phyloP scores from a whole-genome alignment of 2,797 vertebrate species.

The Tadarida brasiliensis region DNA sequence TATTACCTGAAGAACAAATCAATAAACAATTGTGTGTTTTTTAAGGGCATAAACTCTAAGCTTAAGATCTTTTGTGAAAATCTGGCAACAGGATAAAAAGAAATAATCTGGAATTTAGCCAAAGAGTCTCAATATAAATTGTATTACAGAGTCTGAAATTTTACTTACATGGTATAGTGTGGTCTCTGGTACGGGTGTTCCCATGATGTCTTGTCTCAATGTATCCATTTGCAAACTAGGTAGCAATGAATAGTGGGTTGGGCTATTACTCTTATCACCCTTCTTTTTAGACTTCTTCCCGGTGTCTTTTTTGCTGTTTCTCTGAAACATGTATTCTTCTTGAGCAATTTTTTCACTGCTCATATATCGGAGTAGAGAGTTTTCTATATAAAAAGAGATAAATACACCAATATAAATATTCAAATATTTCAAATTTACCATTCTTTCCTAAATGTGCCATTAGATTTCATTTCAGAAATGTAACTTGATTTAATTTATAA shows the following conservation, averaged over 20 bases:
- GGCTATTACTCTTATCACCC: constrained; percentile 96
- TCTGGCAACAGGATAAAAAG: constrained; percentile 38
- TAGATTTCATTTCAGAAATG: constrained; percentile 71
- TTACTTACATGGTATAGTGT: constrained; percentile 91
- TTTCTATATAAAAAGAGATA: constrained; percentile 88
- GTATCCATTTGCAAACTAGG: constrained; percentile 96
- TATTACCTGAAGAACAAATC: not conserved
- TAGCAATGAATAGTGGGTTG: constrained; percentile 95
- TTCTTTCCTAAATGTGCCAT: constrained; percentile 44
- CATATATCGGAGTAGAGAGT: constrained; percentile 95
- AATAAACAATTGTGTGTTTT: not conserved
- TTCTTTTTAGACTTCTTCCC: constrained; percentile 97
- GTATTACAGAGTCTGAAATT: constrained; percentile 8
- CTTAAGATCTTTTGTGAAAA: constrained; percentile 40
- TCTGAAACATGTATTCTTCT: constrained; percentile 96
- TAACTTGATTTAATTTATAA: constrained; percentile 63
- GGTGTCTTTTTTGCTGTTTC: constrained; percentile 96
- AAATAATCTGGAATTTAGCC: constrained; percentile 33
- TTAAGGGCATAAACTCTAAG: constrained; percentile 34
- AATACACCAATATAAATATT: constrained; percentile 77
- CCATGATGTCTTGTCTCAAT: constrained; percentile 92
- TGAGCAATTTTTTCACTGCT: constrained; percentile 94
- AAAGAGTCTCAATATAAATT: constrained; percentile 27
- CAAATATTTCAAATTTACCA: constrained; percentile 54
- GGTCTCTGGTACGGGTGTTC: constrained; percentile 90